Percentiles rank a stretch among this genome's conserved stretches.
Conservation (phyloP, 2,113 vertebrate genomes). For the Hassar affinis region DNA sequence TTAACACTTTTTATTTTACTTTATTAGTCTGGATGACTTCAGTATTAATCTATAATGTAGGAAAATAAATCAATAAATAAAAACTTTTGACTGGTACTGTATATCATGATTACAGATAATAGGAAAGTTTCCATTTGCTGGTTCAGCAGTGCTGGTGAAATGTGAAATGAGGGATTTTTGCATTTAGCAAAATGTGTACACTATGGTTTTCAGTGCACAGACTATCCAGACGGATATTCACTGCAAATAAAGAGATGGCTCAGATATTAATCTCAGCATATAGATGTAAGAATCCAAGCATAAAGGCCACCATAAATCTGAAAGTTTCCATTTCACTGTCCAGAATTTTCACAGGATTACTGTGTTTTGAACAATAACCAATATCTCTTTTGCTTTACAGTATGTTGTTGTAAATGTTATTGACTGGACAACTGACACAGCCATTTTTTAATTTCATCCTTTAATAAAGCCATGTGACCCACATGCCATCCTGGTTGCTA, state of each 20-base stretch:
- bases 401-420: not conserved
- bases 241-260: not conserved
- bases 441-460: not conserved
- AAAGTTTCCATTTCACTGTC: too few relatives aligned
- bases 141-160: constrained; percentile 24
- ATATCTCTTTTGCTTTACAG: not conserved
- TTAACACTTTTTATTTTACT: too few relatives aligned
- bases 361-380: too few relatives aligned
- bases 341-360: too few relatives aligned
- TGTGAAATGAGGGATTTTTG: not conserved
- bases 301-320: too few relatives aligned
- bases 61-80: too few relatives aligned
- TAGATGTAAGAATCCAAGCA: too few relatives aligned
- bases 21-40: too few relatives aligned
- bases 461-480: constrained; percentile 25
- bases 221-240: not conserved
- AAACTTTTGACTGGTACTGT: too few relatives aligned
- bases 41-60: too few relatives aligned
- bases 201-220: not conserved
- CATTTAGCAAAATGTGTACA: not conserved
- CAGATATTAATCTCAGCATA: not conserved
- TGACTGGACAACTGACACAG: constrained; percentile 4
- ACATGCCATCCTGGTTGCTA: constrained; percentile 44
- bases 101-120: constrained; percentile 8
- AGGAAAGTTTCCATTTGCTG: constrained; percentile 4